Evolutionary conservation across 2,888 invertebrate genomes (phyloP).

Genomic region (Thecocarcelia acutangulata): DNA sequence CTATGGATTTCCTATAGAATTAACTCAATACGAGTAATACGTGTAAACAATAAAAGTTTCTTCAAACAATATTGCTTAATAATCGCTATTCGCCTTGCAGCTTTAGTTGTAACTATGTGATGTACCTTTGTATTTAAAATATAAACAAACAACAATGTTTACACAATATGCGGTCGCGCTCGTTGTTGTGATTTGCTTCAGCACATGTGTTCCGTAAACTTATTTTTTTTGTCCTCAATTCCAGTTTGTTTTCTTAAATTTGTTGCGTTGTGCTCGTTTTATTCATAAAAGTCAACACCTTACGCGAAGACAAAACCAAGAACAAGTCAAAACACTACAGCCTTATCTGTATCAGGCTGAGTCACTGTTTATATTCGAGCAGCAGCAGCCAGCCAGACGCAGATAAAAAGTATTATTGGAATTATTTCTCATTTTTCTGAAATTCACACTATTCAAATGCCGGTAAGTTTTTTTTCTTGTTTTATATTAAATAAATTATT

Average conservation of each 20-base stretch:
- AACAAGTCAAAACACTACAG: conserved; percentile 2
- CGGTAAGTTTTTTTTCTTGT: neutral
- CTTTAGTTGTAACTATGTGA: conserved; percentile 17
- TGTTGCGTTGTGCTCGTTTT: neutral
- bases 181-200: conserved; percentile 22
- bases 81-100: neutral
- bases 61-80: too few relatives aligned
- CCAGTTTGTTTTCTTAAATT: conserved; percentile 24
- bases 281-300: conserved; percentile 24
- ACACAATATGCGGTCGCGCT: neutral
- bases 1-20: too few relatives aligned
- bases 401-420: conserved; percentile 16
- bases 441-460: neutral
- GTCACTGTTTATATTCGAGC: conserved; percentile 7
- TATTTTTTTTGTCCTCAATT: neutral
- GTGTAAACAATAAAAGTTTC: too few relatives aligned
- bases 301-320: neutral
- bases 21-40: too few relatives aligned
- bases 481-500: too few relatives aligned
- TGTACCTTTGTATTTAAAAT: neutral
- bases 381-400: conserved; percentile 19
- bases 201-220: conserved; percentile 25
- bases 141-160: neutral
- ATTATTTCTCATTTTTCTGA: conserved; percentile 4
- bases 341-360: conserved; percentile 31